Evolutionary conservation across 2,888 invertebrate genomes (phyloP).

Genomic region (Netelia virgata): DNA sequence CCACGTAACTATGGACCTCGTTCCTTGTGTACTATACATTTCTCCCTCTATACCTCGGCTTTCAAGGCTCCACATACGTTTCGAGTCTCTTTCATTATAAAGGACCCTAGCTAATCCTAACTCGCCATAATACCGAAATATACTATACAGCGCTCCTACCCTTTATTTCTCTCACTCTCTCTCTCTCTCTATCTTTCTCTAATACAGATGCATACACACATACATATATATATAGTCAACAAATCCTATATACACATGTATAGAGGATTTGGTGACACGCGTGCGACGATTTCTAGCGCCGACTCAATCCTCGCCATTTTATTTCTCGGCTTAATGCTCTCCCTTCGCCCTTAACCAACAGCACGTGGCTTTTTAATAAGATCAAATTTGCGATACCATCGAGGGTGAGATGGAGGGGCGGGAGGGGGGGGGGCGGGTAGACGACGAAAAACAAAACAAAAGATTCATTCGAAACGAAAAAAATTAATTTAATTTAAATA

Average conservation of each 20-base stretch:
- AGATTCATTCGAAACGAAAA: too few relatives aligned
- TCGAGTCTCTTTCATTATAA: slow-evolving; percentile 56
- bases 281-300: slow-evolving; percentile 40
- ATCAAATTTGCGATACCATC: slow-evolving; percentile 60
- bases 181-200: too few relatives aligned
- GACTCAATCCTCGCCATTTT: slow-evolving; percentile 49
- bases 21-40: not conserved
- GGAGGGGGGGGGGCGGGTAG: not conserved
- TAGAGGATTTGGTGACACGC: slow-evolving; percentile 5
- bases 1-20: not conserved
- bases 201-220: not conserved
- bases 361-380: slow-evolving; percentile 64
- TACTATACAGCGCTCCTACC: slow-evolving; percentile 38
- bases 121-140: slow-evolving; percentile 30
- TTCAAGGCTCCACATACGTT: slow-evolving; percentile 31
- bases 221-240: not conserved
- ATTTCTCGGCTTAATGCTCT: slow-evolving; percentile 43
- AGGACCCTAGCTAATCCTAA: slow-evolving; percentile 59
- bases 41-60: not conserved
- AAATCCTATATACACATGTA: not conserved
- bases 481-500: too few relatives aligned
- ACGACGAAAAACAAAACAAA: not conserved
- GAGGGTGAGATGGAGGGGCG: slow-evolving; percentile 4
- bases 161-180: not conserved
- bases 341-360: slow-evolving; percentile 15